phyloP scores from a whole-genome alignment of 2,888 invertebrate species.

The Euphydryas editha region DNA sequence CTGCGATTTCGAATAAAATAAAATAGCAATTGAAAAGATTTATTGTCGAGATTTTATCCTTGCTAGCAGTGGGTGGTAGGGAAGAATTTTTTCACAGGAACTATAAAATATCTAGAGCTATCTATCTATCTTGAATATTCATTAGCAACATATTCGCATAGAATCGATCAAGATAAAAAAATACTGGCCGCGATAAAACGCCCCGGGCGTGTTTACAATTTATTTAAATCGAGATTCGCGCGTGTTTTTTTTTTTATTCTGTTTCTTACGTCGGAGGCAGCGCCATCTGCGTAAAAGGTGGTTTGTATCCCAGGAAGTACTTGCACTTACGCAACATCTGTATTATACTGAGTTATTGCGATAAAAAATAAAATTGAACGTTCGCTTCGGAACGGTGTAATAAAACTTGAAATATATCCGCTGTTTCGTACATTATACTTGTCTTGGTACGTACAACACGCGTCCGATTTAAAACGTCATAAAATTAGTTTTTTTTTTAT shows the following conservation, averaged over 20 bases:
- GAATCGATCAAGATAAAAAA: slow-evolving; percentile 69
- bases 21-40: slow-evolving; percentile 2
- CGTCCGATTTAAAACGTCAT: slow-evolving; percentile 5
- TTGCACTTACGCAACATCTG: slow-evolving; percentile 56
- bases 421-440: slow-evolving; percentile 3
- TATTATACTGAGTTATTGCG: slow-evolving; percentile 48
- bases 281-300: slow-evolving; percentile 74
- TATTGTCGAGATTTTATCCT: slow-evolving; percentile 30
- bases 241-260: slow-evolving; percentile 49
- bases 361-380: slow-evolving; percentile 36
- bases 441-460: slow-evolving; percentile 9
- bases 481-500: neutral
- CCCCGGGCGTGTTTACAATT: slow-evolving; percentile 71
- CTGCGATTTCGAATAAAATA: neutral
- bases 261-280: slow-evolving; percentile 45
- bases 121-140: slow-evolving; percentile 59
- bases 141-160: slow-evolving; percentile 62
- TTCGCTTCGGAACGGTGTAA: slow-evolving; percentile 10
- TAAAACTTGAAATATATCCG: slow-evolving; percentile 19
- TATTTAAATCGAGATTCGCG: slow-evolving; percentile 67
- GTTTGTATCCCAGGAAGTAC: slow-evolving; percentile 62
- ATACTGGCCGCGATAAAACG: slow-evolving; percentile 55
- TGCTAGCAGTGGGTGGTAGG: slow-evolving; percentile 60
- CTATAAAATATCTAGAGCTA: slow-evolving; percentile 66
- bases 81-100: slow-evolving; percentile 56